Conservation (phyloP, 2,113 vertebrate genomes). For the Sebastes fasciatus region DNA sequence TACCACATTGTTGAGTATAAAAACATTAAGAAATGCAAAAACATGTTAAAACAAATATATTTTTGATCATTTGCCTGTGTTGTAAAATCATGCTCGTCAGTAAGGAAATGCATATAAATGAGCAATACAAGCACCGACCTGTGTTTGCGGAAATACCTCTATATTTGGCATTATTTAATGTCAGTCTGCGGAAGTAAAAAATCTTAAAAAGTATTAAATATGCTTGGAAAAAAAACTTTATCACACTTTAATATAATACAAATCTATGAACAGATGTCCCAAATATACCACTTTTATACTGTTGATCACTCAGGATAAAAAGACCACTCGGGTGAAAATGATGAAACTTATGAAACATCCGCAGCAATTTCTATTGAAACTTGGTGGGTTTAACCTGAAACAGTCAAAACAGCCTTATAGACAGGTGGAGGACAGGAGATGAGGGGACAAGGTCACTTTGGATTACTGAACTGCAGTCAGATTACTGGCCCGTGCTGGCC, state of each 20-base stretch:
- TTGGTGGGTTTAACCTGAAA: not conserved
- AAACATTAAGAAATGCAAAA: constrained; percentile 35
- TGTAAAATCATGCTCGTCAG: constrained; percentile 3
- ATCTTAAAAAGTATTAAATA: constrained; percentile 58
- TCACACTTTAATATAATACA: constrained; percentile 49
- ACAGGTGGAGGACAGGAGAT: constrained; percentile 3
- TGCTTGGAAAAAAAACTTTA: constrained; percentile 8
- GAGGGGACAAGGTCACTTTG: constrained; percentile 46
- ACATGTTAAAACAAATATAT: not conserved
- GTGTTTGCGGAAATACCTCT: not conserved
- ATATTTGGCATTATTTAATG: constrained; percentile 40
- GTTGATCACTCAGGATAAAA: not conserved
- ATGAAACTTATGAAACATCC: constrained; percentile 1
- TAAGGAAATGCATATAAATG: not conserved
- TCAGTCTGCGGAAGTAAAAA: constrained; percentile 23
- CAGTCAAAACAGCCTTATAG: not conserved
- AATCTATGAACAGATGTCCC: constrained; percentile 55
- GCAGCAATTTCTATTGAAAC: not conserved
- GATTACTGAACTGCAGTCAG: constrained; percentile 53
- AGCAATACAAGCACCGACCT: constrained; percentile 11
- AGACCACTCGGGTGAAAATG: not conserved
- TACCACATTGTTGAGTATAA: constrained; percentile 17
- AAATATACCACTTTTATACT: constrained; percentile 4
- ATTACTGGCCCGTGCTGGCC: constrained; percentile 36
- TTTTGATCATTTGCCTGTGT: constrained; percentile 10